These are phyloP conservation scores for Oreochromis niloticus DNA, from an alignment of 2,113 vertebrate species.

Conservation along the genomic window DNA sequence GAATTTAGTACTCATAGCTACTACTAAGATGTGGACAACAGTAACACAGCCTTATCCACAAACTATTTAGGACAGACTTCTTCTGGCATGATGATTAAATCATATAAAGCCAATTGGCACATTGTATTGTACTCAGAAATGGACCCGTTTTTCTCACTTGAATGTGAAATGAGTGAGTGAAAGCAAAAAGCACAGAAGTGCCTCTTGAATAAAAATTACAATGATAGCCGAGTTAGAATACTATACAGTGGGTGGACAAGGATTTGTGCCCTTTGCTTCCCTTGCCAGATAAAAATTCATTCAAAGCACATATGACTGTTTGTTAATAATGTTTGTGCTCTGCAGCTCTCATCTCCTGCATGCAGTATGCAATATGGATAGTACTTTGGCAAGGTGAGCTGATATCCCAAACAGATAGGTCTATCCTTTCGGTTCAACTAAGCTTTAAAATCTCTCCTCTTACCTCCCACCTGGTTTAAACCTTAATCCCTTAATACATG, in stretches of 20 bases:
- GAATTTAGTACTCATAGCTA: background rate
- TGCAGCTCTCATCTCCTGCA: slow-evolving; percentile 27
- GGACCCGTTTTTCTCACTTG: background rate
- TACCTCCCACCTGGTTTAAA: slow-evolving; percentile 58
- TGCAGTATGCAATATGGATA: slow-evolving; percentile 26
- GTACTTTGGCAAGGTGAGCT: slow-evolving; percentile 46
- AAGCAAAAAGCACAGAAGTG: background rate
- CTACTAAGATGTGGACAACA: background rate
- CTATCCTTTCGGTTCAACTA: slow-evolving; percentile 41
- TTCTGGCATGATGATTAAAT: slow-evolving; percentile 7
- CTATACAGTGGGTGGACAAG: slow-evolving; percentile 11
- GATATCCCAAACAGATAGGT: slow-evolving; percentile 27
- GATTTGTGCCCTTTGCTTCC: background rate
- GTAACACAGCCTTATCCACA: background rate
- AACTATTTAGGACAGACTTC: background rate
- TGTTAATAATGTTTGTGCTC: slow-evolving; percentile 42
- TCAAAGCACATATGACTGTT: slow-evolving; percentile 1
- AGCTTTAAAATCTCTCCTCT: slow-evolving; percentile 52
- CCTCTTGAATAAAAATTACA: slow-evolving; percentile 32
- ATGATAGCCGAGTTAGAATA: slow-evolving; percentile 6
- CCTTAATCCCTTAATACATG: slow-evolving; percentile 66
- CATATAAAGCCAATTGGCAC: background rate
- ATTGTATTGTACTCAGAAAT: slow-evolving; percentile 1
- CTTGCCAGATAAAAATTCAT: background rate
- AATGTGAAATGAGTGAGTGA: slow-evolving; percentile 8